A percentile compares a stretch with the other conserved stretches of the same genome.
Conservation (phyloP, 2,888 invertebrate species). For the Sinelater perroti region DNA sequence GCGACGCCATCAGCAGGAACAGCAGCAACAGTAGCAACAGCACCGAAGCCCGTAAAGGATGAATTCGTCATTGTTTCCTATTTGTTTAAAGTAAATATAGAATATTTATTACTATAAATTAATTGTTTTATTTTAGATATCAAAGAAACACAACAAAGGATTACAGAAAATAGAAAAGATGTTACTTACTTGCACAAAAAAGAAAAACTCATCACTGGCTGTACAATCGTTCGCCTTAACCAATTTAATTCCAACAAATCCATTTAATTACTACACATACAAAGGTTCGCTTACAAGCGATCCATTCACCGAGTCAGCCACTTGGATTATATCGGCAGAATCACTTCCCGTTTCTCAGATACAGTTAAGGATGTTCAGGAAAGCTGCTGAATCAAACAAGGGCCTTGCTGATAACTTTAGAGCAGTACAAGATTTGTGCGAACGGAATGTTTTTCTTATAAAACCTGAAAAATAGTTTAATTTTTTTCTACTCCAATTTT, state of each 20-base stretch:
- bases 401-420: too few relatives aligned
- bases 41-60: neutral
- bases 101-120: too few relatives aligned
- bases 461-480: too few relatives aligned
- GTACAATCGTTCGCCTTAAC: slow-evolving; percentile 6
- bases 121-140: neutral
- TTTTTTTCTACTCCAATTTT: too few relatives aligned
- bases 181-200: neutral
- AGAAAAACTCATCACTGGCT: neutral
- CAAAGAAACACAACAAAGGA: neutral
- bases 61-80: slow-evolving; percentile 4
- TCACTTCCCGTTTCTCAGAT: neutral
- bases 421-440: too few relatives aligned
- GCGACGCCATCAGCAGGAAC: too few relatives aligned
- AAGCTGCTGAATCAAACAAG: neutral
- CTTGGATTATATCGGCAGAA: slow-evolving; percentile 1
- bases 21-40: too few relatives aligned
- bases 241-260: neutral
- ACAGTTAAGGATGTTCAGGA: slow-evolving; percentile 8
- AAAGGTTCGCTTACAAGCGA: slow-evolving; percentile 18
- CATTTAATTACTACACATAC: slow-evolving; percentile 10
- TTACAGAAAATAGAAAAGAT: neutral
- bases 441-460: too few relatives aligned
- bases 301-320: slow-evolving; percentile 14
- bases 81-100: slow-evolving; percentile 15